Base-by-base conservation (phyloP, 2,888 invertebrate genomes). In the Mythimna vitellina region DNA sequence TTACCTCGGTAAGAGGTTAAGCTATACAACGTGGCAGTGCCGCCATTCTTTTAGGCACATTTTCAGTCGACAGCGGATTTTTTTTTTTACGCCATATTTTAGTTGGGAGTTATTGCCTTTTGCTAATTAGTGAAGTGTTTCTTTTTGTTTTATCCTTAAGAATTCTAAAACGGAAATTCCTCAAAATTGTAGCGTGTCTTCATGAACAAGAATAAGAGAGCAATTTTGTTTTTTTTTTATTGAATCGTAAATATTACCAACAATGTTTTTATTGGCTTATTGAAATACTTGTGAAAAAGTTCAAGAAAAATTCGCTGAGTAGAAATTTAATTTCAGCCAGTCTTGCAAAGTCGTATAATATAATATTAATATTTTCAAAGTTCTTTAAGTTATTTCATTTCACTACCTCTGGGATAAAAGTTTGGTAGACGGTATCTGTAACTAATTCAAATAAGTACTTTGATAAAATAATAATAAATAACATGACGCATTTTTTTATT, bases 331-430 rank as follows among this genome's bases (percentile, higher is more conserved):
- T 93, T 91, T 90, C 85, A 89, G 87, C 88, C 83, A 86, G 80
- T 88, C 81, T 83, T 83, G 70, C 76, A 82, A 83, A 89, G 82
- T 88, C 86, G 82, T 89, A 87, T 85, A 87, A 89, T 90, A 90
- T 92, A 88, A 89, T 89, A 91, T 92, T 92, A 88, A 89, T 89
- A 91, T 92, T 89, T 88, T 86, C 80, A 22, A 88, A 93, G 89
- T 93, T 93, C 81, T 75, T 79, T 78, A 92, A 93, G 92, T 92
- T 92, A 92, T 93, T 93, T 93, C 87, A 93, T 93, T 91, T 92
- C 82, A 88, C 85, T 90, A 88, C 87, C 87, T 87, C 82, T 86
- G 87, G 88, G 88, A 90, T 89, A 89, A 90, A 90, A 89, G 86
- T 89, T 90, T 65, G 77, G 70, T 76, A 78, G 35, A 32, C 10